A percentile compares a stretch with the other conserved stretches of the same genome.
phyloP scores from a whole-genome alignment of 2,888 invertebrate species.

The Drosophila robusta region DNA sequence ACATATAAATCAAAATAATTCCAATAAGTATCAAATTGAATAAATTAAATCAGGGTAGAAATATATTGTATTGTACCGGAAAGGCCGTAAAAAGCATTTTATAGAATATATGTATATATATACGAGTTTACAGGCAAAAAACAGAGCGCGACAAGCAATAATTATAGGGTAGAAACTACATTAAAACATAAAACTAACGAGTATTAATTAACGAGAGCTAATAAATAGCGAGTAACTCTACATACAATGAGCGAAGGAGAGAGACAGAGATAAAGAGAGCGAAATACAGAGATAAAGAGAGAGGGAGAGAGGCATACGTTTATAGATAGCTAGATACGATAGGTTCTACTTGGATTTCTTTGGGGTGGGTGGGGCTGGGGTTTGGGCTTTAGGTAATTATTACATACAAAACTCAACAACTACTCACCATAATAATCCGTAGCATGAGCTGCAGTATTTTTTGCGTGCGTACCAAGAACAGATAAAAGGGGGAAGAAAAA shows the following conservation, averaged over 20 bases:
- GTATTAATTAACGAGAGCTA: constrained; percentile 24
- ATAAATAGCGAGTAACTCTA: constrained; percentile 16
- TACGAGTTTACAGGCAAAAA: constrained; percentile 7
- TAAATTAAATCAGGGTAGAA: constrained; percentile 12
- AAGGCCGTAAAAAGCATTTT: constrained; percentile 22
- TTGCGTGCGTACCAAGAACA: constrained; percentile 79
- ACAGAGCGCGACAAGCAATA: constrained; percentile 9
- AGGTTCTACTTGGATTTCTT: neutral
- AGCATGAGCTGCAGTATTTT: constrained; percentile 91
- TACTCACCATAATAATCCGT: constrained; percentile 99
- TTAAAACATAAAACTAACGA: constrained; percentile 35
- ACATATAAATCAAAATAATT: constrained; percentile 32
- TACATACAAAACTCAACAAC: constrained; percentile 81
- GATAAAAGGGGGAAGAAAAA: constrained; percentile 76
- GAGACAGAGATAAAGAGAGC: constrained; percentile 6
- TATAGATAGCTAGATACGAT: constrained; percentile 17
- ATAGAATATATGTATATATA: constrained; percentile 12
- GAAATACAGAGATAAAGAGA: constrained; percentile 5
- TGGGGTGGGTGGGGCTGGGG: neutral
- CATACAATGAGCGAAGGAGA: constrained; percentile 19
- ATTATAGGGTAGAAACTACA: constrained; percentile 22
- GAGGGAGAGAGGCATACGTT: constrained; percentile 12
- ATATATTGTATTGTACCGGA: constrained; percentile 10
- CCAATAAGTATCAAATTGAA: constrained; percentile 10
- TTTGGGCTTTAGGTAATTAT: constrained; percentile 5